These are phyloP conservation scores for Volucella inflata DNA, from an alignment of 2,888 invertebrate species.

Conservation along the genomic window DNA sequence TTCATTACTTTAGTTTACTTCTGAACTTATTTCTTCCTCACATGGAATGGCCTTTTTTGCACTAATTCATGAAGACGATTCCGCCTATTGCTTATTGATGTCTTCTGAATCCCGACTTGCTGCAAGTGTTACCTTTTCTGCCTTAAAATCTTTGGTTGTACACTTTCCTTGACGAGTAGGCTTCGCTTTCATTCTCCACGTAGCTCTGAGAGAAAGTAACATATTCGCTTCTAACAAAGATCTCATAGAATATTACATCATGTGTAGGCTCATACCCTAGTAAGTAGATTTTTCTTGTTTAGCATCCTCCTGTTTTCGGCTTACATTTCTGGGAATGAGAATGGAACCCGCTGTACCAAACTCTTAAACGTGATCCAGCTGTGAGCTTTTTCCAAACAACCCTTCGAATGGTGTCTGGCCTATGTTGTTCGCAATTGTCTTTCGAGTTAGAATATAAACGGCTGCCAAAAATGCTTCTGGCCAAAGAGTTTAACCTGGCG, in stretches of 20 bases:
- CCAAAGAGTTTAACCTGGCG: constrained; percentile 77
- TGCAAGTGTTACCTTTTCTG: background rate
- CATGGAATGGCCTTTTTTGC: too few species aligned
- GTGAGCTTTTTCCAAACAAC: constrained; percentile 3
- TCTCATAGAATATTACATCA: background rate
- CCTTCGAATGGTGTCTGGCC: background rate
- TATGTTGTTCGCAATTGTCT: background rate
- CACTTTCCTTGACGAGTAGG: background rate
- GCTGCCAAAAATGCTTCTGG: constrained; percentile 77
- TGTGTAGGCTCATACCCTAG: background rate
- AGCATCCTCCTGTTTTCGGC: background rate
- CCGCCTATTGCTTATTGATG: too few species aligned
- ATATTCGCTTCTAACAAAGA: background rate
- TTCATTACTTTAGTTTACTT: background rate
- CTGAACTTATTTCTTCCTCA: background rate
- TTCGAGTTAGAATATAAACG: constrained; percentile 74
- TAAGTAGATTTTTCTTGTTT: background rate
- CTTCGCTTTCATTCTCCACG: background rate
- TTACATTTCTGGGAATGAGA: background rate
- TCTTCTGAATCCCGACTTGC: too few species aligned
- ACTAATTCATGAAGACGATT: too few species aligned
- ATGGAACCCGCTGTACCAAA: background rate
- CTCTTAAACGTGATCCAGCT: background rate
- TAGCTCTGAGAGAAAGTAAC: background rate
- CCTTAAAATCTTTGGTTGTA: background rate